phyloP scores from a whole-genome alignment of 2,113 vertebrate genomes.

The Anarhynchus alexandrinus region DNA sequence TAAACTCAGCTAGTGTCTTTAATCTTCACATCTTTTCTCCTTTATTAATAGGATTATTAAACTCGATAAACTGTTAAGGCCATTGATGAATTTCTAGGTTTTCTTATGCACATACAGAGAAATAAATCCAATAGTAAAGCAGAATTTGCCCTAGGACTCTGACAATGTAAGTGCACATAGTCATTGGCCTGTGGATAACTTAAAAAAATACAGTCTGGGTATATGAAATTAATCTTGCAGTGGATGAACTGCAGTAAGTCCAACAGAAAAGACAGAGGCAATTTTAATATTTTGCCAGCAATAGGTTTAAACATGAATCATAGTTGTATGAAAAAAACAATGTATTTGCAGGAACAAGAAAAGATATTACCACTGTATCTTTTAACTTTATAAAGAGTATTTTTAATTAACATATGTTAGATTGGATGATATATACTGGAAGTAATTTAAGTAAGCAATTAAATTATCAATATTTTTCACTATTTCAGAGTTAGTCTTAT shows the following conservation, averaged over 20 bases:
- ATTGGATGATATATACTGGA: not conserved
- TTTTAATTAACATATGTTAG: not conserved
- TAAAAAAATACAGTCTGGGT: not conserved
- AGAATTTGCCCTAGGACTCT: not conserved
- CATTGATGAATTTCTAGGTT: not conserved
- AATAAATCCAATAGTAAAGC: not conserved
- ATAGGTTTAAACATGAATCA: not conserved
- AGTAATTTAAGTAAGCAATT: not conserved
- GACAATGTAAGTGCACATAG: not conserved
- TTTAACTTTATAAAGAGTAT: not conserved
- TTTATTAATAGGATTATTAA: not conserved
- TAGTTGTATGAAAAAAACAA: not conserved
- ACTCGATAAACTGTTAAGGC: not conserved
- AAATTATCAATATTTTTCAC: not conserved
- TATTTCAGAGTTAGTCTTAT: not conserved
- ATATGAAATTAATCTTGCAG: not conserved
- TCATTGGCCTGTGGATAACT: not conserved
- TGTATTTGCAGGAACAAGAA: not conserved
- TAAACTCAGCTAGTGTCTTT: not conserved
- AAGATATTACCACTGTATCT: not conserved
- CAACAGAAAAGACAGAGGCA: not conserved
- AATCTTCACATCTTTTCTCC: not conserved
- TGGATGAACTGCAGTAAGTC: not conserved
- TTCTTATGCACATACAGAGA: not conserved
- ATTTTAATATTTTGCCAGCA: not conserved